Evolutionary conservation across 2,797 vertebrate genomes (phyloP).

Genomic region (Cetoscarus ocellatus): DNA sequence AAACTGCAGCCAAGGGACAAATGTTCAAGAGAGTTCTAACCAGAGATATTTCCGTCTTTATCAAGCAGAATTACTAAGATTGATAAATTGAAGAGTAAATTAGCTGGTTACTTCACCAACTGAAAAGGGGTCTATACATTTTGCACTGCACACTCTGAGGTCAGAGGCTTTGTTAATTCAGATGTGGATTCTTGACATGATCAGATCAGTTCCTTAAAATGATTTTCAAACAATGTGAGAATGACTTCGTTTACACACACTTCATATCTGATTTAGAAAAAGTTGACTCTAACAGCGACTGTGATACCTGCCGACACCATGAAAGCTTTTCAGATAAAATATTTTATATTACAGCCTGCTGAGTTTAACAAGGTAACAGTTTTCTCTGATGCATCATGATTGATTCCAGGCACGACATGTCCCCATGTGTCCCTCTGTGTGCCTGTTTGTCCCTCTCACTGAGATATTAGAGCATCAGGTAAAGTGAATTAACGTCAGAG

Average conservation of each 20-base stretch:
- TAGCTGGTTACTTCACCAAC: too few relatives aligned
- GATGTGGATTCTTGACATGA: background rate
- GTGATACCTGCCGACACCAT: background rate
- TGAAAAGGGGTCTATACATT: too few relatives aligned
- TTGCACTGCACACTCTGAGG: too few relatives aligned
- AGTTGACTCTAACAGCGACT: background rate
- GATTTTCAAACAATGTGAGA: too few relatives aligned
- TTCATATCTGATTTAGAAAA: background rate
- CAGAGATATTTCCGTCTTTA: too few relatives aligned
- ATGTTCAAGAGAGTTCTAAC: too few relatives aligned
- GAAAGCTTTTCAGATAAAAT: background rate
- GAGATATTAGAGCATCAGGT: slow-evolving; percentile 24
- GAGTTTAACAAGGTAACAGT: slow-evolving; percentile 17
- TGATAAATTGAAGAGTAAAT: too few relatives aligned
- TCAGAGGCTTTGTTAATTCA: too few relatives aligned
- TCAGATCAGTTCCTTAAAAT: background rate
- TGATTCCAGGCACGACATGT: background rate
- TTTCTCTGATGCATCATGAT: slow-evolving; percentile 3
- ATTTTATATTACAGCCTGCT: slow-evolving; percentile 7
- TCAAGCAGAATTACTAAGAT: too few relatives aligned
- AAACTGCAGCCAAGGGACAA: background rate
- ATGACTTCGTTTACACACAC: too few relatives aligned
- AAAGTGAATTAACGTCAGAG: slow-evolving; percentile 64
- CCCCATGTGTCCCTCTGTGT: background rate
- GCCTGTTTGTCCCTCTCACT: background rate